Evolutionary conservation across 2,888 invertebrate genomes (phyloP), one percentile per base, ranked within the genome.

Genomic region (Hydrotaea diabolus): DNA sequence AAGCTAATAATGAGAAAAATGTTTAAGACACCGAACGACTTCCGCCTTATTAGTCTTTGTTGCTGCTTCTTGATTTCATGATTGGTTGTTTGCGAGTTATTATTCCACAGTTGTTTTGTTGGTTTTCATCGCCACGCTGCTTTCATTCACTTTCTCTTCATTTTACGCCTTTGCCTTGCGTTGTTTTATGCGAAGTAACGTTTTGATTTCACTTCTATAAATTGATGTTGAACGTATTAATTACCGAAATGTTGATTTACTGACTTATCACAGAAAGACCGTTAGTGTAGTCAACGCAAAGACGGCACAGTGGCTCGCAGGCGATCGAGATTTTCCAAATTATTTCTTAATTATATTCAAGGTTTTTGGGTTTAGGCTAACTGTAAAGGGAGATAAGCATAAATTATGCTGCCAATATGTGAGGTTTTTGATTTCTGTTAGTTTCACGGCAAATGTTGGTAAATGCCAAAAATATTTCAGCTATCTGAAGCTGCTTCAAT

Each of bases 181-280:
- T 19, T 43, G 17, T 64, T 36, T 36, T 53, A 53, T 53, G 53
- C 19, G 19, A 17, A 15, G 53, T 17, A 17, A 17, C 17, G 19
- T 49, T 53, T 64, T 73, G 49, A 62, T 59, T 62, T 57, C 64
- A 23, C 8, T 64, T 19, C 53, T 46, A 76, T 86, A 74, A 80
- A 80, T 83, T 85, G 86, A 80, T 87, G 86, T 85, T 89, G 87
- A 89, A 89, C 88, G 89, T 88, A 90, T 90, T 90, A 90, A 90
- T 91, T 90, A 90, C 89, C 88, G 88, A 89, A 90, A 91, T 90
- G 91, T 89, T 90, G 90, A 91, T 90, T 90, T 90, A 91, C 89
- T 91, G 36, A 64, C 39, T 53, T 53, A 23, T 66, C n/a, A 64
- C 15, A 23, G 69, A 69, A 71, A 69, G 59, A 59, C 31, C 2